Conservation (phyloP, 2,888 invertebrate genomes). For the Gastracanthus pulcherrimus region DNA sequence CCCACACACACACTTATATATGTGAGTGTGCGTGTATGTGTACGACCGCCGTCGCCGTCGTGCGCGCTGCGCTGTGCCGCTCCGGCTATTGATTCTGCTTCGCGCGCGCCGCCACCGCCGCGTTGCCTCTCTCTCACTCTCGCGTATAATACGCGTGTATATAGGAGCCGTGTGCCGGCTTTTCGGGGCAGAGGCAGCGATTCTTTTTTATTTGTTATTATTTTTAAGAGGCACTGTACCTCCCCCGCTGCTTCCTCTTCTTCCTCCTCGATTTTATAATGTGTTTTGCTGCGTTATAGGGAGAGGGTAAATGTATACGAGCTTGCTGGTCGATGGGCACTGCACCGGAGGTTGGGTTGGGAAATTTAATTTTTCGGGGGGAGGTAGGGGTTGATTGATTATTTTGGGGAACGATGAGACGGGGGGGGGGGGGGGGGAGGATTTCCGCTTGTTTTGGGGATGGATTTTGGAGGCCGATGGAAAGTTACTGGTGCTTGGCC, state of each 20-base stretch:
- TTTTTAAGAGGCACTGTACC: neutral
- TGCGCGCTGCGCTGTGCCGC: slow-evolving; percentile 55
- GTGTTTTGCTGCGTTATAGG: neutral
- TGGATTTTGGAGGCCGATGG: too few species aligned
- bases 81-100: slow-evolving; percentile 76
- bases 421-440: too few species aligned
- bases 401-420: neutral
- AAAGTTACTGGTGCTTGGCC: too few species aligned
- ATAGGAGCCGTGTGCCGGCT: slow-evolving; percentile 43
- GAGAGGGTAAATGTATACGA: too few species aligned
- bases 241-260: neutral
- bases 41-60: slow-evolving; percentile 6
- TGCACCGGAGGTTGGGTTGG: neutral
- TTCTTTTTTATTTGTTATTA: neutral
- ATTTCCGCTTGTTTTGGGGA: too few species aligned
- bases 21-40: neutral
- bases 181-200: neutral
- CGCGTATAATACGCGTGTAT: too few species aligned
- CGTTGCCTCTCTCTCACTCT: too few species aligned
- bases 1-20: too few species aligned
- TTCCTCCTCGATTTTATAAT: neutral
- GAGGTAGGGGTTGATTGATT: neutral
- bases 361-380: neutral
- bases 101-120: slow-evolving; percentile 64
- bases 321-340: neutral